Percentiles rank a stretch among this genome's conserved stretches.
Conservation (phyloP, 2,113 vertebrate genomes). For the Stigmatopora nigra region DNA sequence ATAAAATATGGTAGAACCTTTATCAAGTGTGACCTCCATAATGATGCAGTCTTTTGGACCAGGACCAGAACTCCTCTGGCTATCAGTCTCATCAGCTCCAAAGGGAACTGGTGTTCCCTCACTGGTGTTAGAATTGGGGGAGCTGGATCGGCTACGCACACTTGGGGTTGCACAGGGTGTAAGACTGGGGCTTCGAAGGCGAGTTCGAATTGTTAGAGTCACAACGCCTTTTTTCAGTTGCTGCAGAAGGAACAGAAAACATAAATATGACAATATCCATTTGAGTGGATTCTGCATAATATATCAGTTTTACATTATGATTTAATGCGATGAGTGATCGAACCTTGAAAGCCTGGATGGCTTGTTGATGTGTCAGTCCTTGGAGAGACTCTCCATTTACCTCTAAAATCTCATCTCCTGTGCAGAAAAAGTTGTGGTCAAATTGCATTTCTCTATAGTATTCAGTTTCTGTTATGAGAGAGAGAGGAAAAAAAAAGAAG, state of each 20-base stretch:
- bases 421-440: not conserved
- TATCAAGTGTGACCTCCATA: conserved; percentile 91
- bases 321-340: not conserved
- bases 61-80: conserved; percentile 66
- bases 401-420: conserved; percentile 90
- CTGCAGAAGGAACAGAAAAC: conserved; percentile 52
- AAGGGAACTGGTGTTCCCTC: conserved; percentile 44
- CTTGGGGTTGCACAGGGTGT: conserved; percentile 84
- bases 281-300: no score
- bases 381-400: conserved; percentile 94
- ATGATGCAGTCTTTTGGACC: conserved; percentile 90
- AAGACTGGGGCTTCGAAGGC: conserved; percentile 90
- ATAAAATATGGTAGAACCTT: conserved; percentile 70
- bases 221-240: conserved; percentile 93
- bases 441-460: no score
- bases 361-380: conserved; percentile 90
- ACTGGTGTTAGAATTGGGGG: conserved; percentile 77
- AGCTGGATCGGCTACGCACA: conserved; percentile 83
- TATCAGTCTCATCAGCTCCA: conserved; percentile 67
- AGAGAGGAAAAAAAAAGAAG: not conserved
- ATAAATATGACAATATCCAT: no score
- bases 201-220: conserved; percentile 85
- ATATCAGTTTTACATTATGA: not conserved
- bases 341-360: conserved; percentile 97
- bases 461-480: not conserved